Evolutionary conservation across 2,113 vertebrate species (phyloP).

Genomic region (Python bivittatus): DNA sequence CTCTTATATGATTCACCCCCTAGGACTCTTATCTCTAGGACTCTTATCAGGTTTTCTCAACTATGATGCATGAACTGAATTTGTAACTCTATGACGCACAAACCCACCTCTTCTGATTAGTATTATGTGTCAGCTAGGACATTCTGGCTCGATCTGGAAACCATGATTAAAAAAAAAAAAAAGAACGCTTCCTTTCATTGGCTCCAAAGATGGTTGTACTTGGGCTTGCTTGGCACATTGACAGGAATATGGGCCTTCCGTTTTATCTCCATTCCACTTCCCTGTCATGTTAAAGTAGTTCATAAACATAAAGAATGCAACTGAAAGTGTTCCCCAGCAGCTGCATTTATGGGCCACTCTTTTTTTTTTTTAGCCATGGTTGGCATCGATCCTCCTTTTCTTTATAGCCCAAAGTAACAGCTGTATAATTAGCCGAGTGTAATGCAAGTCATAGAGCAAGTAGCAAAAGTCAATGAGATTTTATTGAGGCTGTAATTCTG

Average conservation of each 20-base stretch:
- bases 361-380: background rate
- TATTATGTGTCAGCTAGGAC: background rate
- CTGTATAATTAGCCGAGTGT: conserved; percentile 17
- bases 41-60: no score
- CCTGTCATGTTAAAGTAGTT: conserved; percentile 4
- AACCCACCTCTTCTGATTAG: background rate
- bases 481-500: conserved; percentile 29
- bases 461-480: conserved; percentile 1
- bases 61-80: background rate
- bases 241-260: background rate
- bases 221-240: background rate
- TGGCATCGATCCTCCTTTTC: background rate
- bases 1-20: background rate
- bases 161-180: background rate
- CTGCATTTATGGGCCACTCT: conserved; percentile 7
- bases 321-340: background rate
- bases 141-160: background rate
- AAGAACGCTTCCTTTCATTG: background rate
- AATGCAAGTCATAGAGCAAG: background rate
- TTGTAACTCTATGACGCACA: background rate
- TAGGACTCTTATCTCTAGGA: no score
- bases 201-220: background rate
- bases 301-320: background rate
- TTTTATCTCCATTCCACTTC: background rate
- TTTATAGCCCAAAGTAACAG: conserved; percentile 10